Conservation (phyloP, 2,888 invertebrate species). For the Catocala fraxini region DNA sequence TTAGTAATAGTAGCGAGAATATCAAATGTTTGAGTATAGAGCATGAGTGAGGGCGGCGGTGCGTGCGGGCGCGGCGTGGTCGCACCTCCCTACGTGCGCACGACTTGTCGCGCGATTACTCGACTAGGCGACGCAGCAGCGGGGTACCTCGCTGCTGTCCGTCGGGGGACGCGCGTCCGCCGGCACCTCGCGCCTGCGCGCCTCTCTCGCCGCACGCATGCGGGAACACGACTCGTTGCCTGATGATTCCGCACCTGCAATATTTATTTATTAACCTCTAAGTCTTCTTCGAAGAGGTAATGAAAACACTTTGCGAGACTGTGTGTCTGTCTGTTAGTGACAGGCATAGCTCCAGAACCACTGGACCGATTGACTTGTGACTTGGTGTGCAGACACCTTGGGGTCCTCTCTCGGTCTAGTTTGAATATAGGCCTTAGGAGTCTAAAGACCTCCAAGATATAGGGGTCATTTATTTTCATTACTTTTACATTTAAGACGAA, state of each 20-base stretch:
- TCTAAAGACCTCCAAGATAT: no score
- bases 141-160: conserved; percentile 85
- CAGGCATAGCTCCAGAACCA: no score
- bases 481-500: no score
- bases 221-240: conserved; percentile 82
- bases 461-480: no score
- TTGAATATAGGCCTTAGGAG: no score
- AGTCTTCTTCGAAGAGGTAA: no score
- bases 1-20: neutral
- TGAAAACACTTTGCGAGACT: no score
- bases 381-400: no score
- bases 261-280: neutral
- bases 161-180: conserved; percentile 76
- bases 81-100: conserved; percentile 54
- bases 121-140: conserved; percentile 74
- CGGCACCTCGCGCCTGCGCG: conserved; percentile 79
- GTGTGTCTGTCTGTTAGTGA: no score
- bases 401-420: no score
- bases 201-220: conserved; percentile 81
- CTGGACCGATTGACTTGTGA: no score
- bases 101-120: conserved; percentile 13
- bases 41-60: conserved; percentile 30
- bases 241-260: conserved; percentile 74
- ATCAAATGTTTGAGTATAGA: conserved; percentile 11
- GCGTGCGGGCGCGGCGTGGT: conserved; percentile 31